Evolutionary conservation across 1,140 invertebrate species (phyloP).

Genomic region (Brachionus plicatilis): DNA sequence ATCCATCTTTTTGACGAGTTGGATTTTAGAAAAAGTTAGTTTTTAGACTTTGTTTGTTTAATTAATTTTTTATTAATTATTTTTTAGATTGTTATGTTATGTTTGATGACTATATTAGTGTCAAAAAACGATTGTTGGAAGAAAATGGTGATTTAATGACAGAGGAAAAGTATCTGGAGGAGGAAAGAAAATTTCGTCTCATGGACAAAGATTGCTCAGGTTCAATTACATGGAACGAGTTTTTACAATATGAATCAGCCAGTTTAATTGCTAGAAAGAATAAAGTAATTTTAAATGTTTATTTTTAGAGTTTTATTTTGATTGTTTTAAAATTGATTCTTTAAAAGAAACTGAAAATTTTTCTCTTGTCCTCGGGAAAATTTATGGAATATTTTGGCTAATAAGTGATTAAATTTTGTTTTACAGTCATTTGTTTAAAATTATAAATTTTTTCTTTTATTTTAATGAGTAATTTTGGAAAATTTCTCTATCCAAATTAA

Average conservation of each 20-base stretch:
- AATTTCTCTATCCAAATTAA: too few species aligned
- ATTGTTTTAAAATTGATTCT: neutral
- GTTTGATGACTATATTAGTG: slow-evolving; percentile 21
- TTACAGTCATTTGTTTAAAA: too few species aligned
- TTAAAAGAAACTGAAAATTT: too few species aligned
- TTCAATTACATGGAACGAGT: slow-evolving; percentile 37
- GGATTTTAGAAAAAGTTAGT: slow-evolving; percentile 15
- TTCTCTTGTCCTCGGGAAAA: too few species aligned
- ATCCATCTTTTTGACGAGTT: slow-evolving; percentile 18
- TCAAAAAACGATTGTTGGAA: neutral
- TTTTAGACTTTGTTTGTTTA: neutral
- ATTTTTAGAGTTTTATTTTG: neutral
- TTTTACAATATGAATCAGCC: slow-evolving; percentile 15
- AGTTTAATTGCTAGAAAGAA: slow-evolving; percentile 14
- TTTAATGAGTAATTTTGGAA: too few species aligned
- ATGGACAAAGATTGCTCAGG: slow-evolving; percentile 3
- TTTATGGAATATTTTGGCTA: too few species aligned
- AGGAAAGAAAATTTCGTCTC: neutral
- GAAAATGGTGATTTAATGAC: slow-evolving; percentile 22
- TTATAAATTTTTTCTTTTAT: too few species aligned
- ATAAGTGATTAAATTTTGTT: too few species aligned
- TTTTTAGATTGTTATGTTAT: slow-evolving; percentile 24
- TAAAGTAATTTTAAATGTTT: slow-evolving; percentile 3
- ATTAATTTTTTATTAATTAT: neutral
- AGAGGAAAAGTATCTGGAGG: neutral